phyloP scores from a whole-genome alignment of 1,140 invertebrate genomes.

The Condylostylus longicornis region DNA sequence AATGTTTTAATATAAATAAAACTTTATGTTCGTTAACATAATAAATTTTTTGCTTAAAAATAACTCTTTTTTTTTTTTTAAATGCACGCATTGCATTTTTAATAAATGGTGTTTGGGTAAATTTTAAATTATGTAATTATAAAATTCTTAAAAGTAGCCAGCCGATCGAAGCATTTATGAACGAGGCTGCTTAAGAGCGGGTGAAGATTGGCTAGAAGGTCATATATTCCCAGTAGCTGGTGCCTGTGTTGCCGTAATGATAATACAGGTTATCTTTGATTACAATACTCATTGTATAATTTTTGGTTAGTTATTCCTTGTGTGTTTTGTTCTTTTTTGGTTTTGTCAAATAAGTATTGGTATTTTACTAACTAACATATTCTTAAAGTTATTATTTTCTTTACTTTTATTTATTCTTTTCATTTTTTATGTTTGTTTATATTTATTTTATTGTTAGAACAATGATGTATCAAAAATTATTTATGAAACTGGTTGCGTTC shows the following conservation, averaged over 20 bases:
- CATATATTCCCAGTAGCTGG: slow-evolving; percentile 79
- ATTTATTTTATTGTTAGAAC: slow-evolving; percentile 40
- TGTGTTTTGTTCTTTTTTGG: neutral
- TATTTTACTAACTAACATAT: neutral
- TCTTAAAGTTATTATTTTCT: slow-evolving; percentile 3
- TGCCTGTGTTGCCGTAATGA: slow-evolving; percentile 61
- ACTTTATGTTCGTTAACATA: neutral
- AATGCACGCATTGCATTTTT: too few relatives aligned
- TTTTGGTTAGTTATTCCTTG: slow-evolving; percentile 3
- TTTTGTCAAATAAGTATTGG: neutral
- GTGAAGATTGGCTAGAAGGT: slow-evolving; percentile 86
- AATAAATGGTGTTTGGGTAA: too few relatives aligned
- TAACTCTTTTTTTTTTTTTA: too few relatives aligned
- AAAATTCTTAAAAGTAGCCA: slow-evolving; percentile 36
- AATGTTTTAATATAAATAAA: slow-evolving; percentile 4
- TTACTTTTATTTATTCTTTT: slow-evolving; percentile 5
- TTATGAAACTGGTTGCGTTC: slow-evolving; percentile 85
- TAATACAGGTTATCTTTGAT: slow-evolving; percentile 74
- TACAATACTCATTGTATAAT: too few relatives aligned
- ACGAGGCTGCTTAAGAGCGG: slow-evolving; percentile 79
- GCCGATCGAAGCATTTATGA: slow-evolving; percentile 82
- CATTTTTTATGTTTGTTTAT: slow-evolving; percentile 15
- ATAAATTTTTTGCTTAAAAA: neutral
- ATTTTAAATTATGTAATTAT: neutral
- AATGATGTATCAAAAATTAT: slow-evolving; percentile 66